Base-by-base conservation (phyloP, 35 echinoderm and acorn worm genomes). In the Anneissia japonica region DNA sequence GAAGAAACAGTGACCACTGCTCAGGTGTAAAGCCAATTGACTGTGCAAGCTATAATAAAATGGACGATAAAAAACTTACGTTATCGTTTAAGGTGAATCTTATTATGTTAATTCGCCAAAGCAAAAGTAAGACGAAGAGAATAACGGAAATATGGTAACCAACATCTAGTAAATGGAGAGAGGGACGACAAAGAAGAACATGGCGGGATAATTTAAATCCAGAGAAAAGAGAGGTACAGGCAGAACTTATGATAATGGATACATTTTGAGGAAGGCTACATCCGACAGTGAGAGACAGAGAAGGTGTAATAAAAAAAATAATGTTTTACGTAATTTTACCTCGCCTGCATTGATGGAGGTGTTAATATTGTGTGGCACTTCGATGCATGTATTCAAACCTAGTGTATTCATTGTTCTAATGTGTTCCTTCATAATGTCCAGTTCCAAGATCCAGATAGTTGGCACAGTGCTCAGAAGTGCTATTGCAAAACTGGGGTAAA, bases 401-500 rank as follows among this genome's bases (percentile, higher is more conserved):
- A 36, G 21, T 4, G 21, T 77, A 11, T 85, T 31, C 0, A 80
- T 79, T 30, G 79, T 36, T 51, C 75, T 72, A 34, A 90, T 6
- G 84, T 92, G 81, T 39, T 94, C 96, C 30, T 89, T 30, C 35
- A 94, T 72, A 7, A 99, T 92, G 28, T 82, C 31, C 46, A 99
- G 35, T 74, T 99, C 91, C 3, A 99, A 74, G 9, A 99, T 77
- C 96, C 96, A 99, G 17, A 92, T 87, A 11, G 88, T 85, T n/a
- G 96, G 96, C 23, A 99, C 80, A 3, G 92, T 86, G 4, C 89
- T 73, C 16, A 91, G 19, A 0, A 99, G 86, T 36, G 91, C 94
- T 21, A 99, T 72, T 31, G 94, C 86, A 31, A 99, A 92, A 85
- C 96, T 99, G 11, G 96, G 96, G 74, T 92, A 99, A 78, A 99